phyloP scores from a whole-genome alignment of 1,140 invertebrate genomes.

The Neodiprion virginianus region DNA sequence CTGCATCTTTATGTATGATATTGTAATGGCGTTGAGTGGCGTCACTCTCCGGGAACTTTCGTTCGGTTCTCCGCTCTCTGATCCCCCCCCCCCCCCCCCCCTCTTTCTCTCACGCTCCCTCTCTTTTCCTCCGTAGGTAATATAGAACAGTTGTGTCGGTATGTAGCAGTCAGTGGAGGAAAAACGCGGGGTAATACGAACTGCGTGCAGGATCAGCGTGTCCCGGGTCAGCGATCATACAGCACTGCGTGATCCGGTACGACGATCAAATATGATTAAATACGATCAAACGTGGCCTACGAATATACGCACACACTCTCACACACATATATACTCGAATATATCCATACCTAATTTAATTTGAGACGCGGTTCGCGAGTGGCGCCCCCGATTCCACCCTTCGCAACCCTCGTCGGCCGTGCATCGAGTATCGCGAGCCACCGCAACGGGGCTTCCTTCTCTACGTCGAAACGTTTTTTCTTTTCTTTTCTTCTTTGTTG shows the following conservation, averaged over 20 bases:
- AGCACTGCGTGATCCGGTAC: neutral
- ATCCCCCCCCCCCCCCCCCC: too few species aligned
- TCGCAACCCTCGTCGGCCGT: neutral
- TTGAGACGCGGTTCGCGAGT: neutral
- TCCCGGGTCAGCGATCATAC: neutral
- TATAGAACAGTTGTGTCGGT: too few species aligned
- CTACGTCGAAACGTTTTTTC: too few species aligned
- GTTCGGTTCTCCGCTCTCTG: neutral
- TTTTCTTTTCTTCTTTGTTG: too few species aligned
- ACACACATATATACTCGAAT: neutral
- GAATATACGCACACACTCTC: neutral
- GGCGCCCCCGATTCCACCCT: neutral
- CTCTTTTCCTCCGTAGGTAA: too few species aligned
- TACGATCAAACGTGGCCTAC: neutral
- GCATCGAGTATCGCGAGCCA: neutral
- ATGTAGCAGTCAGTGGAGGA: too few species aligned
- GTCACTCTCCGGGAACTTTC: neutral
- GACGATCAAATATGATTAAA: neutral
- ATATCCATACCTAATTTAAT: conserved; percentile 6
- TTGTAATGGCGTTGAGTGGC: conserved; percentile 17
- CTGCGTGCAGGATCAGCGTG: neutral
- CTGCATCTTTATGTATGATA: conserved; percentile 15
- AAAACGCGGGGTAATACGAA: too few species aligned
- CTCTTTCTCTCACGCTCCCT: too few species aligned
- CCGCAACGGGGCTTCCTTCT: neutral